Conservation (phyloP, 2,888 invertebrate genomes). For the Pardosa pseudoannulata region DNA sequence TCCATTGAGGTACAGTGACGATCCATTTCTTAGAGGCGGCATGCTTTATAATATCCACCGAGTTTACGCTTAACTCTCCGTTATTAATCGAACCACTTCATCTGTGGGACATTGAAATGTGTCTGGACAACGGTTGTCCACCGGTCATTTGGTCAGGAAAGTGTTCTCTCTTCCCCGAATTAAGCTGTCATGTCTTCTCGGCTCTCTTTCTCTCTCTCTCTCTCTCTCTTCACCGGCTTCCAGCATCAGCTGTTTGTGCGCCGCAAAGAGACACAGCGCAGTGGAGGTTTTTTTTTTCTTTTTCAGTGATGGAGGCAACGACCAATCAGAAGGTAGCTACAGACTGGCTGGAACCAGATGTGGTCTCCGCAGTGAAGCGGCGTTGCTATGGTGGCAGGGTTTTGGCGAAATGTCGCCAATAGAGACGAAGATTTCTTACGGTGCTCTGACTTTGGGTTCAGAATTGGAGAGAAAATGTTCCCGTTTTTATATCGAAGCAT, state of each 20-base stretch:
- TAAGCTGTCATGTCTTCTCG: slow-evolving; percentile 17
- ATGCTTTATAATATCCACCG: slow-evolving; percentile 14
- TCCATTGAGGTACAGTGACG: slow-evolving; percentile 64
- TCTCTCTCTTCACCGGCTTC: slow-evolving; percentile 39
- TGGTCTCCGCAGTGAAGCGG: slow-evolving; percentile 54
- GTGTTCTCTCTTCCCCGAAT: slow-evolving; percentile 1
- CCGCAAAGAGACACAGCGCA: slow-evolving; percentile 5
- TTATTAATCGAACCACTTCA: background rate
- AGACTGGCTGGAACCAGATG: slow-evolving; percentile 70
- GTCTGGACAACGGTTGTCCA: background rate
- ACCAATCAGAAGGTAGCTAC: slow-evolving; percentile 45
- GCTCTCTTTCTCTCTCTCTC: too few species aligned
- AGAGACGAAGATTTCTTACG: background rate
- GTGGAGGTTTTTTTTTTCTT: slow-evolving; percentile 3
- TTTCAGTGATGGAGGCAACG: slow-evolving; percentile 6
- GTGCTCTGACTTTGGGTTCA: too few species aligned
- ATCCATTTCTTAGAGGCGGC: slow-evolving; percentile 67
- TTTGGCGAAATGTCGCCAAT: slow-evolving; percentile 27
- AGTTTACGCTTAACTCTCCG: background rate
- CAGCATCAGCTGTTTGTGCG: slow-evolving; percentile 65
- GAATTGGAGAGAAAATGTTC: too few species aligned
- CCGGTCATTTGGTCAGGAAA: background rate
- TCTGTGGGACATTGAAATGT: background rate
- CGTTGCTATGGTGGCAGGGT: slow-evolving; percentile 55
- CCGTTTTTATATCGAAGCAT: too few species aligned